A percentile compares a stretch with the other conserved stretches of the same genome.
Conservation (phyloP, 2,888 invertebrate species). For the Dynastes hyllus region DNA sequence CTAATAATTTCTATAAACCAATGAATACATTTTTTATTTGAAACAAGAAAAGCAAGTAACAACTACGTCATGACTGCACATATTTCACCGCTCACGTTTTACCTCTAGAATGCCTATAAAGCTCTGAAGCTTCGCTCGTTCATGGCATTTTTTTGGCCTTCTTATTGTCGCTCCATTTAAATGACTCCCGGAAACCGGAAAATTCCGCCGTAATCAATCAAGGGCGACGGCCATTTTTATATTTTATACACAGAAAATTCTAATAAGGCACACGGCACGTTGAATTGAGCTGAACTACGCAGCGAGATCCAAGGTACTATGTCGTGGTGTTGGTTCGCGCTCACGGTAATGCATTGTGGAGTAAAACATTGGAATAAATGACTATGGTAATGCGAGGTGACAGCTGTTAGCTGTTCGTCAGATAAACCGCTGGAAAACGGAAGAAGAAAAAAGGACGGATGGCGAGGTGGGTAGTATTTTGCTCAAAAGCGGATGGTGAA, state of each 20-base stretch:
- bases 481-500: background rate
- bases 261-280: background rate
- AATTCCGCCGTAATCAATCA: background rate
- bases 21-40: too few species aligned
- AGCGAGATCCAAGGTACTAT: background rate
- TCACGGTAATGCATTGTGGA: slow-evolving; percentile 5
- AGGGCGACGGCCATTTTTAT: slow-evolving; percentile 27
- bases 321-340: background rate
- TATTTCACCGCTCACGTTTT: too few species aligned
- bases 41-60: too few species aligned
- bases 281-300: too few species aligned
- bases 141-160: too few species aligned
- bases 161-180: too few species aligned
- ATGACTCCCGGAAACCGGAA: too few species aligned
- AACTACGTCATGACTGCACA: too few species aligned
- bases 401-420: slow-evolving; percentile 35
- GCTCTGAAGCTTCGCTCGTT: too few species aligned
- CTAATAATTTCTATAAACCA: too few species aligned
- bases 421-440: slow-evolving; percentile 3
- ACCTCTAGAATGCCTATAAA: too few species aligned
- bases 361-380: slow-evolving; percentile 33
- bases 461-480: background rate
- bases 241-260: slow-evolving; percentile 19
- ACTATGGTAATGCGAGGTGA: slow-evolving; percentile 34
- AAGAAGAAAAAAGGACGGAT: background rate